Evolutionary conservation across 2,888 invertebrate genomes (phyloP).

Genomic region (Drosophila pseudotalamancana): DNA sequence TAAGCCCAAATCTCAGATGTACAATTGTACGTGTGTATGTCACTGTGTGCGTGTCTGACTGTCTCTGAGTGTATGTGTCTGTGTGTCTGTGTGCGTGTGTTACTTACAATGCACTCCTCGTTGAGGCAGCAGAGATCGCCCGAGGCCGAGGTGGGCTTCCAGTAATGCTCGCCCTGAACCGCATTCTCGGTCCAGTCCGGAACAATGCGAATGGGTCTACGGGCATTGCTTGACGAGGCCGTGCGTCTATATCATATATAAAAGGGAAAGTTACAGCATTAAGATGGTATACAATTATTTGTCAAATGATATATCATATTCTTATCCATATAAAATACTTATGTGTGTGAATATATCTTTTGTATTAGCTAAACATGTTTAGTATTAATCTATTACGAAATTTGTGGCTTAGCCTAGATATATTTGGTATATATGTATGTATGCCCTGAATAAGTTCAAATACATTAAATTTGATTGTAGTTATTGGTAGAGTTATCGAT

Average conservation of each 20-base stretch:
- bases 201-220: conserved; percentile 89
- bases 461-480: no score
- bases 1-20: conserved; percentile 5
- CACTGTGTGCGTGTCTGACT: not conserved
- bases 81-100: conserved; percentile 15
- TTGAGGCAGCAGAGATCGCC: conserved; percentile 97
- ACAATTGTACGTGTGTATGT: not conserved
- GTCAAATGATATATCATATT: no score
- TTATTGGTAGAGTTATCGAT: no score
- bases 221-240: conserved; percentile 82
- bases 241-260: conserved; percentile 84
- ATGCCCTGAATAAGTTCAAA: no score
- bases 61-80: not conserved
- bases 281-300: not conserved
- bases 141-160: conserved; percentile 95
- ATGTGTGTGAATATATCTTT: no score
- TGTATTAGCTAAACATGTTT: no score
- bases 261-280: conserved; percentile 3
- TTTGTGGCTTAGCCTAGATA: no score
- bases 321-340: no score
- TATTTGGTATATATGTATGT: no score
- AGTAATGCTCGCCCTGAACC: conserved; percentile 96
- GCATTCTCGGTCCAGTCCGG: conserved; percentile 95
- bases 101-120: conserved; percentile 90
- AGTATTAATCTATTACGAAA: no score